Base-by-base conservation (phyloP, 1,140 invertebrate species). In the Pteromalus puparum region DNA sequence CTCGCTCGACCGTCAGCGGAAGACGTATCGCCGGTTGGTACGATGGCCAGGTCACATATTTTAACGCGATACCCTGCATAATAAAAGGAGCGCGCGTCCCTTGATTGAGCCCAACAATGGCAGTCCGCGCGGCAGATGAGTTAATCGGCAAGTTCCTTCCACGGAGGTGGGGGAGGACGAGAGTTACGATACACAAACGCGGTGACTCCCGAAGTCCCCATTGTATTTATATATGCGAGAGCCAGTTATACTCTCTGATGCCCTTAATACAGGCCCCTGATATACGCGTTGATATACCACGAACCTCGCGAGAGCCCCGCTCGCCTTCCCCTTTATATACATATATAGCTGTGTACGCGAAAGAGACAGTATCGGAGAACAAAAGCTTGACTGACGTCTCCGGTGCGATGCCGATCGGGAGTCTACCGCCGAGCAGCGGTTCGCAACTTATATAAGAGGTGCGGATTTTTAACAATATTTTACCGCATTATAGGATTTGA, bases 101-200 rank as follows among this genome's bases (percentile, higher is more conserved):
- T 90, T 90, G 89, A 92, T 93, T 92, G 90, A 92, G 89, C 86
- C 88, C 89, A 93, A 93, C 92, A 93, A 93, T 93, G 90, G 90
- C 0, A 24, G 28, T 34, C 30, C 30, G 30, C 34, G 46, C 85
- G 87, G 89, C 91, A 93, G 91, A 93, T 93, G 92, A 93, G 92
- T 93, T 93, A 93, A 93, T 93, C 92, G 92, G 88, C 88, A 91
- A 93, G 92, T 93, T 93, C 92, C 92, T 93, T 90, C 88, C 89
- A 85, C 10, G 85, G 5, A 28, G 75, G 48, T 18, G 75, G 13
- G 68, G 89, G 87, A 87, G 87, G 87, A 76, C 61, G 26, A 48
- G 30, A 34, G 38, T 21, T 28, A 48, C 48, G 2, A 46, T 61
- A 48, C 30, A n/a, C 21, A 67, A 70, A 30, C 67, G 38, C 67